A percentile compares a stretch with the other conserved stretches of the same genome.
Evolutionary conservation across 2,888 invertebrate species (phyloP).

Genomic region (Altica lythri): DNA sequence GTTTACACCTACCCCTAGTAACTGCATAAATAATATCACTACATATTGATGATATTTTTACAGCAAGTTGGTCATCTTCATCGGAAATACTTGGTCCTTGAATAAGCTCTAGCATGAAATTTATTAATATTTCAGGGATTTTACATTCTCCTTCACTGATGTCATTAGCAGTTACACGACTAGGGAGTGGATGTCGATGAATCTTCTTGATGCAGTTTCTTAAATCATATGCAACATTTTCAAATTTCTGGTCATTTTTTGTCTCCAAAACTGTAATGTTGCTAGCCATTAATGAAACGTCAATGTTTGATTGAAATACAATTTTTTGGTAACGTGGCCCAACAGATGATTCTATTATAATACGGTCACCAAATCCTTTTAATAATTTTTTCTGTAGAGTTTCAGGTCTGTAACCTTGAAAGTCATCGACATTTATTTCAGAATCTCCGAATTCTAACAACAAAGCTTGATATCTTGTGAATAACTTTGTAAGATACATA

Average conservation of each 20-base stretch:
- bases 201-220: constrained; percentile 43
- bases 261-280: constrained; percentile 37
- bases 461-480: constrained; percentile 35
- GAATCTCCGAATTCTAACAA: constrained; percentile 41
- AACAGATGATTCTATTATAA: constrained; percentile 38
- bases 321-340: constrained; percentile 36
- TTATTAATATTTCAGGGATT: constrained; percentile 11
- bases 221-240: constrained; percentile 42
- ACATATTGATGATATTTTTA: constrained; percentile 30
- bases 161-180: constrained; percentile 23
- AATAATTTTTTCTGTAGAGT: constrained; percentile 40
- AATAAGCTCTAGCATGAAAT: constrained; percentile 23
- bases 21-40: constrained; percentile 41
- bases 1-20: constrained; percentile 39
- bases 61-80: constrained; percentile 4
- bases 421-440: constrained; percentile 37
- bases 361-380: constrained; percentile 39
- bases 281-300: constrained; percentile 38
- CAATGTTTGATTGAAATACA: constrained; percentile 40
- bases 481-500: constrained; percentile 27
- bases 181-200: constrained; percentile 25
- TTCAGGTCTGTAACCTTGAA: constrained; percentile 41
- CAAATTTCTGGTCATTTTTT: constrained; percentile 31
- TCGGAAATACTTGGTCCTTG: constrained; percentile 6
- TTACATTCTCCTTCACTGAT: constrained; percentile 21